Base-by-base conservation (phyloP, 2,113 vertebrate species). In the Triplophysa siluroides region DNA sequence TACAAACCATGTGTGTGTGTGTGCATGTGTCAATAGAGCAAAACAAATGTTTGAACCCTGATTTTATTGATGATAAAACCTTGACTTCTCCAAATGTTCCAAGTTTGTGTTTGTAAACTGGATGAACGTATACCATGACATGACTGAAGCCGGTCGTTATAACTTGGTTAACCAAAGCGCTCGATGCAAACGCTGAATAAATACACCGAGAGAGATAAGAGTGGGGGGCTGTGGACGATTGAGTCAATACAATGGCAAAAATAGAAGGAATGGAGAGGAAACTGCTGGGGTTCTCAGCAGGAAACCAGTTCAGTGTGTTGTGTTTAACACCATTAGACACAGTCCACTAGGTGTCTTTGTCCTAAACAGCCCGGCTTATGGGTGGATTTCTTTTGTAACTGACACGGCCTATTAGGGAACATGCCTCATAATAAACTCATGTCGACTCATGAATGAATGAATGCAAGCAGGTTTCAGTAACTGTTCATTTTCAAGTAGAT, bases 301-400 rank as follows among this genome's bases (percentile, higher is more conserved):
- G 60, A 71, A 71, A 76, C 2, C 2, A 19, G 8, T 68, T 58
- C 67, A 38, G 52, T 16, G 21, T 74, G 79, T 78, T 47, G 84
- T 76, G 74, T 85, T 86, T 91, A 93, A 93, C 87, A 83, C 7
- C 87, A 92, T 92, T 91, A 91, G 78, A 79, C 79, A 83, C 19
- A 83, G 85, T 73, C 67, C 79, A 85, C 78, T 82, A 82, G 80
- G 81, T 41, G 73, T 79, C 85, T 89, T 89, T 90, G 86, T 90
- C 79, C 88, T 86, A 67, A 77, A 85, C 74, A 81, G 65, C 83
- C 24, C 70, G 33, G 88, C 81, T 90, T 78, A 87, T 85, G 47
- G 81, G 50, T 65, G 86, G 87, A 86, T 90, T 89, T 88, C 81
- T 83, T 43, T 56, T 85, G 90, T 88, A 90, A 92, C 19, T 85